phyloP scores from a whole-genome alignment of 2,113 vertebrate species.

The Brachyistius frenatus region DNA sequence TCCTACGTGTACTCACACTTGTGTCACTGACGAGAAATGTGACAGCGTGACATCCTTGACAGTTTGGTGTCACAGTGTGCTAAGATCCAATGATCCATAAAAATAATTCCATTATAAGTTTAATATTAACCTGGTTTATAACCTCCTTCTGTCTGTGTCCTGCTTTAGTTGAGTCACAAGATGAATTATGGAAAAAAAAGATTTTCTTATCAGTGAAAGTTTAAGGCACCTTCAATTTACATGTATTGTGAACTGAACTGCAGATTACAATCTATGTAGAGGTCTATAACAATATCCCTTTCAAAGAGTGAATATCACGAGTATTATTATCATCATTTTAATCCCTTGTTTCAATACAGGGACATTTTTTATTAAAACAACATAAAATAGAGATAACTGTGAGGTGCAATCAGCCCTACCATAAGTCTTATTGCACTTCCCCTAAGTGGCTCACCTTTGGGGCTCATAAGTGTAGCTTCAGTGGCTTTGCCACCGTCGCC shows the following conservation, averaged over 20 bases:
- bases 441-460: constrained; percentile 89
- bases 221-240: constrained; percentile 3
- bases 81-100: constrained; percentile 73
- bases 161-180: constrained; percentile 68
- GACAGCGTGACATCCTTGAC: constrained; percentile 85
- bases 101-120: constrained; percentile 78
- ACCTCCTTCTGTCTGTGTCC: constrained; percentile 71
- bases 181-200: constrained; percentile 3
- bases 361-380: not conserved
- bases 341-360: not conserved
- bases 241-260: not conserved
- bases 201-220: constrained; percentile 13
- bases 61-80: constrained; percentile 86
- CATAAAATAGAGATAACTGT: not conserved
- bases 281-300: constrained; percentile 5
- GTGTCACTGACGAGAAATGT: constrained; percentile 69
- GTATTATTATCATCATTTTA: not conserved
- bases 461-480: constrained; percentile 97
- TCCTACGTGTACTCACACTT: constrained; percentile 32
- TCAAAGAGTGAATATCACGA: constrained; percentile 3
- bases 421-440: no score
- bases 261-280: not conserved
- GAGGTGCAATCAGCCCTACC: no score
- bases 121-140: constrained; percentile 79
- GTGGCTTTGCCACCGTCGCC: constrained; percentile 97